These are phyloP conservation scores for Sebastes vulpes DNA, from an alignment of 2,797 vertebrate species.

Conservation along the genomic window DNA sequence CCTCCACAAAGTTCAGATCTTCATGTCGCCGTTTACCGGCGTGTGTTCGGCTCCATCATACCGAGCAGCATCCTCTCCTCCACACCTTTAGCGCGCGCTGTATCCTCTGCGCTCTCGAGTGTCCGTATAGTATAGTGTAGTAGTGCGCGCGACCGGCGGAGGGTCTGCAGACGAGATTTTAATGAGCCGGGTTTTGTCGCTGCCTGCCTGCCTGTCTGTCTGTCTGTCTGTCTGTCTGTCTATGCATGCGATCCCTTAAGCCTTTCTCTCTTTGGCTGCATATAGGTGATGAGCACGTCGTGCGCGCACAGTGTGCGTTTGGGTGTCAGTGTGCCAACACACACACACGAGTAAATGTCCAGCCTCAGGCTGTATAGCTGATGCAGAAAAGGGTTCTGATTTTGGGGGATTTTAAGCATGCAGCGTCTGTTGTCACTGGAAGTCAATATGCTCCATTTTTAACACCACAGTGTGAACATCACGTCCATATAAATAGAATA, in stretches of 20 bases:
- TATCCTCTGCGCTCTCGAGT: conserved; percentile 28
- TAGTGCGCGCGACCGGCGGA: conserved; percentile 66
- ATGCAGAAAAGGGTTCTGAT: conserved; percentile 19
- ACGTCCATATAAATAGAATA: background rate
- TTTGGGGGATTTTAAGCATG: conserved; percentile 37
- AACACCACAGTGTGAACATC: conserved; percentile 13
- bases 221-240: background rate
- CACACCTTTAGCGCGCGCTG: conserved; percentile 59
- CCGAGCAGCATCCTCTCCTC: conserved; percentile 33
- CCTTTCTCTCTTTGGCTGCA: conserved; percentile 29
- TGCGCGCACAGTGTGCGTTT: conserved; percentile 25
- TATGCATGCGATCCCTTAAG: conserved; percentile 34
- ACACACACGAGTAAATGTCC: conserved; percentile 1
- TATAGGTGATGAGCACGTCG: background rate
- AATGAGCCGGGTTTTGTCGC: conserved; percentile 54
- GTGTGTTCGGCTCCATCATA: conserved; percentile 61
- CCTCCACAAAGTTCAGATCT: conserved; percentile 73
- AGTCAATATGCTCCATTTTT: conserved; percentile 72
- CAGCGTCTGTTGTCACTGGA: conserved; percentile 53
- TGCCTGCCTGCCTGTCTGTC: background rate
- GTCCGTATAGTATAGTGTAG: conserved; percentile 49
- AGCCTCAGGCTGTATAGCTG: conserved; percentile 12
- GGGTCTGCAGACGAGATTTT: conserved; percentile 60
- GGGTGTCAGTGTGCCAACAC: conserved; percentile 46
- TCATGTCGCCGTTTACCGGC: conserved; percentile 61